Evolutionary conservation across 2,113 vertebrate genomes (phyloP).

Genomic region (Motacilla tschutschensis): DNA sequence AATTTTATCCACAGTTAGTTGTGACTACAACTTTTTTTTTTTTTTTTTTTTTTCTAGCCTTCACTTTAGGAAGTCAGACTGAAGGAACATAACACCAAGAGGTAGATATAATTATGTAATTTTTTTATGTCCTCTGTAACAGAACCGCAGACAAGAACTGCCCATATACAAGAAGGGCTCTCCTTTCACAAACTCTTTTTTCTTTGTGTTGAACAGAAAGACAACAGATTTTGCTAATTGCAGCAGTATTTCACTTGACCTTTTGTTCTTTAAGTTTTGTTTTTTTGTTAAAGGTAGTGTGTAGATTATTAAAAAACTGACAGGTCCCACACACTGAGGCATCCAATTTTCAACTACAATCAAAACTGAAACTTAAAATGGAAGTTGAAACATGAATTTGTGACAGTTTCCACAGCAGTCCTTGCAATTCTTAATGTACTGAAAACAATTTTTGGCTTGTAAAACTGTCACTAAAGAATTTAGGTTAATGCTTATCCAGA

Average conservation of each 20-base stretch:
- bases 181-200: background rate
- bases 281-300: background rate
- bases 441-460: background rate
- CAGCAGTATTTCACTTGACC: background rate
- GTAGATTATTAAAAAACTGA: background rate
- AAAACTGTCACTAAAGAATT: background rate
- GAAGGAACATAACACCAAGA: background rate
- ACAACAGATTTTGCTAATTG: background rate
- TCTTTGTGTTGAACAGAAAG: background rate
- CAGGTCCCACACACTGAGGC: background rate
- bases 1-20: background rate
- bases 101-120: accelerated
- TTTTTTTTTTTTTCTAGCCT: background rate
- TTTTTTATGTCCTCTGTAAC: background rate
- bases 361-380: background rate
- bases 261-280: background rate
- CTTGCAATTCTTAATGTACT: background rate
- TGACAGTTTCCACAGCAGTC: background rate
- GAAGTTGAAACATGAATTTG: background rate
- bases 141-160: background rate
- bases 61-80: background rate
- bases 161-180: background rate
- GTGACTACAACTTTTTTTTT: background rate
- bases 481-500: background rate
- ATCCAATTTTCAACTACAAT: background rate